Evolutionary conservation across 2,888 invertebrate genomes (phyloP), one percentile per base, ranked within the genome.

Genomic region (Heliconius sara): DNA sequence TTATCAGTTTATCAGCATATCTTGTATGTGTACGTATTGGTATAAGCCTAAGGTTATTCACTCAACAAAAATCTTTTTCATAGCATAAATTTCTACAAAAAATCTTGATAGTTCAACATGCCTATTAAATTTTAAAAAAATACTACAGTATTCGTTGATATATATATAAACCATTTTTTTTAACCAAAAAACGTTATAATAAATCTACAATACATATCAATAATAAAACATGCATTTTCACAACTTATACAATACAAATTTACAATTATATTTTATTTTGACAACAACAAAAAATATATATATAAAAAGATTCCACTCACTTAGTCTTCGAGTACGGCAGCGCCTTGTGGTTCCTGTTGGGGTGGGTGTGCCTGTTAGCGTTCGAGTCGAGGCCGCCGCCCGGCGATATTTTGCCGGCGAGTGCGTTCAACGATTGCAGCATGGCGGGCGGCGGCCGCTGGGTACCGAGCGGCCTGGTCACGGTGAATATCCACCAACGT

Each of bases 401-500:
- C 90, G 98, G 98, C 92, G 98, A 98, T 93, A 98, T 97, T 95
- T 98, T 98, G 91, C 97, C 97, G 95, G 98, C 98, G 95, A 98
- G 96, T 92, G 97, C 97, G 96, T 98, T 98, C 94, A 98, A 95
- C 87, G 98, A 97, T 94, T 97, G 97, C 94, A 98, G 96, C 98
- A 98, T 98, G 86, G 92, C 95, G 96, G 94, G 95, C 95, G 94
- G 95, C 95, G 94, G 95, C 95, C 94, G 94, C 90, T 91, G 89
- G 84, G 83, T 87, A 84, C 89, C 89, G 84, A 91, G 92, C 92
- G 90, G 91, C 93, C 93, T 92, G 91, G 95, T 94, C 94, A 95
- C 93, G 92, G 88, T 93, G 94, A 91, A 90, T 89, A 87, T 88
- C 89, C 90, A 89, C 88, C 89, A 88, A 87, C 90, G 91, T 91